Conservation (phyloP, 2,888 invertebrate genomes). For the Hybos culiciformis region DNA sequence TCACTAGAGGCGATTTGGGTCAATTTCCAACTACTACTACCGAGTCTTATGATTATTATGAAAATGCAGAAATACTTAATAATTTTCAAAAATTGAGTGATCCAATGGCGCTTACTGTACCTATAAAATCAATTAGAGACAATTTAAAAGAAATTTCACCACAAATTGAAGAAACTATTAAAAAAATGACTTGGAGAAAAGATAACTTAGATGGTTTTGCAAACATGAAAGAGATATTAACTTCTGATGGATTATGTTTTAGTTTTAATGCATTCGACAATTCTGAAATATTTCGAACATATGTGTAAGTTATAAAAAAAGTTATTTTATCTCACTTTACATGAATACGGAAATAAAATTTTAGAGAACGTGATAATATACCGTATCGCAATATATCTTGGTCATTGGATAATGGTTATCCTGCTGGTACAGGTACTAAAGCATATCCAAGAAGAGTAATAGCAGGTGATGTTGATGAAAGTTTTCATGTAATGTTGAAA, state of each 20-base stretch:
- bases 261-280: conserved; percentile 46
- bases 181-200: conserved; percentile 12
- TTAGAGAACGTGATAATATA: no score
- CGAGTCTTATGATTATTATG: no score
- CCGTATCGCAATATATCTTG: no score
- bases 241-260: conserved; percentile 49
- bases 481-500: conserved; percentile 1
- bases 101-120: no score
- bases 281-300: conserved; percentile 40
- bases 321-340: no score
- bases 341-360: no score
- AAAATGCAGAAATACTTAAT: not conserved
- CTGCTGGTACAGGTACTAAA: not conserved
- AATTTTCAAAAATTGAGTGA: not conserved
- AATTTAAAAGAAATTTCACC: not conserved
- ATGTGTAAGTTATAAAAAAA: not conserved
- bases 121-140: no score
- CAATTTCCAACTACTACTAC: no score
- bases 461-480: conserved; percentile 7
- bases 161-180: not conserved
- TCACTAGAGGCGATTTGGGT: no score
- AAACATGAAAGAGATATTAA: conserved; percentile 36
- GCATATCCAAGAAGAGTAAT: conserved; percentile 5
- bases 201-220: conserved; percentile 37
- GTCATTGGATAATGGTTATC: conserved; percentile 21